A percentile compares a stretch with the other conserved stretches of the same genome.
phyloP scores from a whole-genome alignment of 2,797 vertebrate genomes.

The Numenius phaeopus region DNA sequence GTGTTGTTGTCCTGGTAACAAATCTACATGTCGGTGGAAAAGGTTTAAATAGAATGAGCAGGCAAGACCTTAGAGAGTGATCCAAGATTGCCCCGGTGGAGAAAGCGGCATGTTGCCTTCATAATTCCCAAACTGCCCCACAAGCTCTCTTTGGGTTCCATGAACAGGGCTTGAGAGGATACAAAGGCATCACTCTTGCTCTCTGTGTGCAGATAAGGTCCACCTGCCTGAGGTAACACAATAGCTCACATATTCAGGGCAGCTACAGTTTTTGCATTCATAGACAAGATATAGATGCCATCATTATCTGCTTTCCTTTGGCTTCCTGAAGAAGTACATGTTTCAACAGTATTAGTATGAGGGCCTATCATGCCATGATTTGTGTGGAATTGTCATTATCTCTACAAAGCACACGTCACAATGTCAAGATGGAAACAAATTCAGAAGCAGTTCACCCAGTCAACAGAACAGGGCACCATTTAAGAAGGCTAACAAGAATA shows the following conservation, averaged over 20 bases:
- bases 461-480: background rate
- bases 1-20: background rate
- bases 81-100: too few relatives aligned
- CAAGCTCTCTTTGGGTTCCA: rapidly evolving
- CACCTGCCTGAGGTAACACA: background rate
- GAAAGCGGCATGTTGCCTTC: background rate
- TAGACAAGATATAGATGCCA: background rate
- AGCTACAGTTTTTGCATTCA: background rate
- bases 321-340: background rate
- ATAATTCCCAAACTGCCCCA: background rate
- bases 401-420: background rate
- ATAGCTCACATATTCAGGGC: background rate
- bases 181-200: rapidly evolving
- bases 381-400: background rate
- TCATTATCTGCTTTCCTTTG: background rate
- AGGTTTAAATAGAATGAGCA: rapidly evolving
- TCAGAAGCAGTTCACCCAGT: background rate
- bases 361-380: background rate
- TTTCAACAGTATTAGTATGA: background rate
- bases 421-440: background rate
- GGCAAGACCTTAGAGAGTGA: background rate
- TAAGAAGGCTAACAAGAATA: background rate
- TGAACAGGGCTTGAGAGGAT: background rate
- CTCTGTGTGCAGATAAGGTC: rapidly evolving
- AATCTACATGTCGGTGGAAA: background rate